phyloP scores from a whole-genome alignment of 1,140 invertebrate genomes.

The Drosophila bocki region DNA sequence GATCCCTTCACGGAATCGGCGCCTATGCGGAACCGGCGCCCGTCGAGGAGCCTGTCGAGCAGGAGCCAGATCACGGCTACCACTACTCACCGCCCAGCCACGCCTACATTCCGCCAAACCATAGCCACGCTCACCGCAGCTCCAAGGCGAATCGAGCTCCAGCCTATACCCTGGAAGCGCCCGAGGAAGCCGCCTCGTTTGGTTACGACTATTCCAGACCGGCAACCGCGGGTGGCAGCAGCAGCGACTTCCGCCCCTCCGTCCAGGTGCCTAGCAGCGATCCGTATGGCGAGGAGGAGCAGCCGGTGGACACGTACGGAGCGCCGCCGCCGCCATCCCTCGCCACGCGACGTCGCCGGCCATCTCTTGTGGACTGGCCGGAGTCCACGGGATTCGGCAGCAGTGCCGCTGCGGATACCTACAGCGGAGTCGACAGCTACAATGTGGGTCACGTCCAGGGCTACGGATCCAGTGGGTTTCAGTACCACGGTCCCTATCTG shows the following conservation, averaged over 20 bases:
- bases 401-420: constrained; percentile 48
- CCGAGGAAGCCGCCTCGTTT: constrained; percentile 47
- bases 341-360: constrained; percentile 28
- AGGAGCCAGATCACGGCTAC: constrained; percentile 51
- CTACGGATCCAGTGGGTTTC: constrained; percentile 50
- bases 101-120: constrained; percentile 25
- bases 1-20: constrained; percentile 19
- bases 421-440: constrained; percentile 68
- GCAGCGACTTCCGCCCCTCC: constrained; percentile 55
- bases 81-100: constrained; percentile 48
- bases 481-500: constrained; percentile 63
- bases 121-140: constrained; percentile 16
- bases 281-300: constrained; percentile 53
- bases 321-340: constrained; percentile 32
- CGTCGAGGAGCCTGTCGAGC: constrained; percentile 61
- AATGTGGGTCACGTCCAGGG: constrained; percentile 67
- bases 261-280: constrained; percentile 42
- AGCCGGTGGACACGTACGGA: constrained; percentile 50
- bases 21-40: constrained; percentile 65
- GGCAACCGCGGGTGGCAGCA: neutral
- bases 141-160: constrained; percentile 43
- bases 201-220: constrained; percentile 40
- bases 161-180: constrained; percentile 61
- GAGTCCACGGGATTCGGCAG: constrained; percentile 25
- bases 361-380: constrained; percentile 45